Evolutionary conservation across 2,888 invertebrate species (phyloP).

Genomic region (Brachypterus glaber): DNA sequence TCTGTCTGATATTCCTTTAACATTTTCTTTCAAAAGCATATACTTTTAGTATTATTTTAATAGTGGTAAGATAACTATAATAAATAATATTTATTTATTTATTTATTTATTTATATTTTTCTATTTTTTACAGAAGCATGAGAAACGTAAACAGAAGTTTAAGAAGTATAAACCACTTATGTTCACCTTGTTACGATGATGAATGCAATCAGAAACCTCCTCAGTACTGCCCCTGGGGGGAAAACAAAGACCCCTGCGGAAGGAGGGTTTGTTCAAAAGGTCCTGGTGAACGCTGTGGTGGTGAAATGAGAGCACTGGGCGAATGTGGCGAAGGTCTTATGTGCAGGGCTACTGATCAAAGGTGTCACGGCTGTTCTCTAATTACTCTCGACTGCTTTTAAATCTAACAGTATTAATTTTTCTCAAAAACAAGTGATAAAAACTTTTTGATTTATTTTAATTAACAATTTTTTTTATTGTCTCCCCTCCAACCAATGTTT

Average conservation of each 20-base stretch:
- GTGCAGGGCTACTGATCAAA: slow-evolving; percentile 32
- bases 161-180: too few relatives aligned
- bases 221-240: slow-evolving; percentile 34
- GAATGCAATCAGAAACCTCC: slow-evolving; percentile 34
- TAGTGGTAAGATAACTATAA: too few relatives aligned
- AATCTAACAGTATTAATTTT: not conserved
- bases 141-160: slow-evolving; percentile 12
- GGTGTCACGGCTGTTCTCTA: slow-evolving; percentile 37
- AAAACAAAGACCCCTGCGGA: slow-evolving; percentile 32
- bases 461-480: too few relatives aligned
- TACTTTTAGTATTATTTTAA: too few relatives aligned
- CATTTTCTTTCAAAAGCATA: too few relatives aligned
- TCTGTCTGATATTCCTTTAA: too few relatives aligned
- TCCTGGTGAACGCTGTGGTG: slow-evolving; percentile 36
- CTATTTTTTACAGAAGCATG: too few relatives aligned
- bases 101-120: too few relatives aligned
- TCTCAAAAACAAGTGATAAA: too few relatives aligned
- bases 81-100: too few relatives aligned
- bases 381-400: slow-evolving; percentile 29
- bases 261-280: slow-evolving; percentile 38
- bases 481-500: too few relatives aligned
- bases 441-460: not conserved
- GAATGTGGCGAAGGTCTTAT: slow-evolving; percentile 35
- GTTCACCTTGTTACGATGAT: slow-evolving; percentile 23
- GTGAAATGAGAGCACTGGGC: slow-evolving; percentile 30